Base-by-base conservation (phyloP, 2,113 vertebrate genomes). In the Neolamprologus kungweensis region DNA sequence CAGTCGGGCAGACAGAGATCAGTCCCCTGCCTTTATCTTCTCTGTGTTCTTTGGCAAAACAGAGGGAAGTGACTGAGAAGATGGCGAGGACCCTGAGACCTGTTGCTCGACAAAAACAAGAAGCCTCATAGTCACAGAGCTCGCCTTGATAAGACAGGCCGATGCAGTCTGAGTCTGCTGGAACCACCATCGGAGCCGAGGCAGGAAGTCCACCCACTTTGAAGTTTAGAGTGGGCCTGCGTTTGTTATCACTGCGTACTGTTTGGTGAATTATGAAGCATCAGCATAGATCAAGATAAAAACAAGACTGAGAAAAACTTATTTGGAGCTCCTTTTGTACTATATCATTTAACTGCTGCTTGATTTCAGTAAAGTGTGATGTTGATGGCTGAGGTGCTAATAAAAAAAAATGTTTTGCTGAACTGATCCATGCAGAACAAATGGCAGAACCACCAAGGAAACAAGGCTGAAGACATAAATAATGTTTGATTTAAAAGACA, bases 1-100 rank as follows among this genome's bases (percentile, higher is more conserved):
- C 97, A 97, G 95, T 96, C 91, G 79, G 81, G 57, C 95, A 93
- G 92, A 90, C 92, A 90, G 91, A 91, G 85, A 95, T 92, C 92
- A 88, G 86, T 93, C 87, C 85, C 91, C 80, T 91, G 91, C 93
- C 75, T 96, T 97, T 96, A 96, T 96, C 97, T 90, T 93, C 90
- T 96, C 86, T 97, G 97, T 97, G 97, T 97, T 96, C 96, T 97
- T 97, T 98, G 98, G 98, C 97, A 97, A 95, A 95, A 90, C 90
- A 93, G 91, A 90, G 97, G 98, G 98, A 98, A 98, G 96, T 97
- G 97, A 97, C 96, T 92, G 93, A 92, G 85, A 94, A 96, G 96
- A 95, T 96, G 95, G 91, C 92, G 81, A 87, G 89, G 86, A 82
- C 91, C 85, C 63, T 6, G 94, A 95, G 95, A 95, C 94, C 89